Evolutionary conservation across 2,888 invertebrate genomes (phyloP), one percentile per base, ranked within the genome.

Genomic region (Patella caerulea): DNA sequence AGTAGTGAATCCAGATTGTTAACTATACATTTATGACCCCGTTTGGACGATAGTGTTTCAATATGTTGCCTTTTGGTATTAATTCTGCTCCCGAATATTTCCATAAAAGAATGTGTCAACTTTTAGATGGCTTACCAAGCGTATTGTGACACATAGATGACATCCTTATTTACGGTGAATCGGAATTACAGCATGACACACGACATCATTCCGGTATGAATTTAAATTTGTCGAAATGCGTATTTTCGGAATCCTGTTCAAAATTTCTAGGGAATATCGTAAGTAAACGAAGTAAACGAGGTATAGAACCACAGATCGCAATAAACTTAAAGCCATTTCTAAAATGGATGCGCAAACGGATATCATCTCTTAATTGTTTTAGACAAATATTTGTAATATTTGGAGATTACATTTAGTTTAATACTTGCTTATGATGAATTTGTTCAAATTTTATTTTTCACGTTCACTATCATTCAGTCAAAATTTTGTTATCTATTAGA

Each of bases 51-150:
- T 85, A 74, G 65, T 69, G 79, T 29, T 85, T 81, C 73, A 71
- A 77, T 12, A 52, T 80, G 7, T 56, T 86, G n/a, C 82, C 84
- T 2, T 85, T 83, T 75, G 85, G 86, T 71, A 85, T 85, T 15
- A 74, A 75, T 3, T 91, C 90, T 73, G 92, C 92, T 7, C 91
- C 91, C 0, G 92, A 92, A 84, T 82, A 89, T 7, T 92, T 91
- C 78, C 90, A 92, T 83, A 90, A 91, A 85, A 86, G 84, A 3
- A 76, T 24, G 24, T 92, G 76, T 90, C 90, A 83, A 14, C 12
- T 72, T 7, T n/a, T 77, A 14, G 73, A 54, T 54, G 78, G 79
- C 24, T 70, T 74, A 15, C 15, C 73, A 15, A 78, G 83, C 15
- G 81, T 81, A 9, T 17, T 83, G 11, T 79, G 81, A 73, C 76